Conservation (phyloP, 2,888 invertebrate genomes). For the Ophioninae sp. region DNA sequence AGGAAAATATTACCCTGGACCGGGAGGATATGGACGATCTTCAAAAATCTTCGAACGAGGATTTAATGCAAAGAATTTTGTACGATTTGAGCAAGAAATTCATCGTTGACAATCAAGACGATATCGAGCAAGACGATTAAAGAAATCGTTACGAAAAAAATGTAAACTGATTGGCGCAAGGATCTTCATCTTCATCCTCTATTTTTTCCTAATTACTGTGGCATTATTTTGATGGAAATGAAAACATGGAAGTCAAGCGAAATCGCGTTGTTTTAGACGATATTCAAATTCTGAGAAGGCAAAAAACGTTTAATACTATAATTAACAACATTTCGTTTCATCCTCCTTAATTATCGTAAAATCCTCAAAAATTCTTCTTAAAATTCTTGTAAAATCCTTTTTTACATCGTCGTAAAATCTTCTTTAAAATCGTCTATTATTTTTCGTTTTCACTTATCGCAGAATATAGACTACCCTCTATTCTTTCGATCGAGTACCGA, state of each 20-base stretch:
- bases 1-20: conserved; percentile 39
- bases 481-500: no score
- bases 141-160: background rate
- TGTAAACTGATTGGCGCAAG: conserved; percentile 16
- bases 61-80: conserved; percentile 66
- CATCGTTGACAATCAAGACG: conserved; percentile 64
- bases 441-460: no score
- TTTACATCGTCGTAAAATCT: no score
- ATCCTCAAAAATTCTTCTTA: no score
- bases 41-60: conserved; percentile 26
- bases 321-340: no score
- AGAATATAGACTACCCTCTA: no score
- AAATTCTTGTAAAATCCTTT: no score
- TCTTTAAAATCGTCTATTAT: no score
- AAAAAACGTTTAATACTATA: no score
- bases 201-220: background rate
- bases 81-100: conserved; percentile 73
- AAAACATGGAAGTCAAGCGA: conserved; percentile 19
- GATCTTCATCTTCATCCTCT: background rate
- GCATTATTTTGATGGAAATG: background rate
- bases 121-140: conserved; percentile 52
- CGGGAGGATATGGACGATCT: conserved; percentile 43
- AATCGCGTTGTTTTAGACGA: conserved; percentile 32
- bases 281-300: background rate
- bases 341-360: no score